phyloP scores from a whole-genome alignment of 2,113 vertebrate species.

The Gavialis gangeticus region DNA sequence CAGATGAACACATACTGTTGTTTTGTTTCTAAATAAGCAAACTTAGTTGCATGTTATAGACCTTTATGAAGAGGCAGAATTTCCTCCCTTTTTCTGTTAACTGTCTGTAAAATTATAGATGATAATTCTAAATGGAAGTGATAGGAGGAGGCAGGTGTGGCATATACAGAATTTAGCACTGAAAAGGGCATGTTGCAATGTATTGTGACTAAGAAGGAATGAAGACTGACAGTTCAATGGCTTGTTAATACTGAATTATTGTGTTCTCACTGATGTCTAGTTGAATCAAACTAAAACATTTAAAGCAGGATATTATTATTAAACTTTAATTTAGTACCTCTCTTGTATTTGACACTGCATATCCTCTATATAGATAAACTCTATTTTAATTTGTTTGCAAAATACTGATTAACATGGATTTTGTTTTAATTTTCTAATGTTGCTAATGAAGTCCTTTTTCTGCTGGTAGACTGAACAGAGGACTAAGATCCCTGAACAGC shows the following conservation, averaged over 20 bases:
- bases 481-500: background rate
- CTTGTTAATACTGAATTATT: background rate
- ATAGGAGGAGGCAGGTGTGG: background rate
- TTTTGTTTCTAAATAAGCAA: background rate
- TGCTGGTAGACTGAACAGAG: background rate
- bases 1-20: background rate
- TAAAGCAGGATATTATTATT: background rate
- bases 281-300: background rate
- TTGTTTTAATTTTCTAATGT: background rate
- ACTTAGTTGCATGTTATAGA: no score
- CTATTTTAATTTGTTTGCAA: background rate
- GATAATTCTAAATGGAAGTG: background rate
- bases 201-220: background rate
- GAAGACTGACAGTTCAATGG: background rate
- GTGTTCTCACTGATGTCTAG: background rate
- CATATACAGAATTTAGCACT: background rate
- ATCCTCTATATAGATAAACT: background rate
- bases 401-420: background rate
- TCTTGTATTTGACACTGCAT: background rate
- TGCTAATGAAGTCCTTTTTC: background rate
- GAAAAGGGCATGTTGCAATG: background rate
- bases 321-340: background rate
- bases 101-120: no score
- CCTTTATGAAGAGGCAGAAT: no score
- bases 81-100: no score